Evolutionary conservation across 2,888 invertebrate species (phyloP).

Genomic region (Sisyra terminalis): DNA sequence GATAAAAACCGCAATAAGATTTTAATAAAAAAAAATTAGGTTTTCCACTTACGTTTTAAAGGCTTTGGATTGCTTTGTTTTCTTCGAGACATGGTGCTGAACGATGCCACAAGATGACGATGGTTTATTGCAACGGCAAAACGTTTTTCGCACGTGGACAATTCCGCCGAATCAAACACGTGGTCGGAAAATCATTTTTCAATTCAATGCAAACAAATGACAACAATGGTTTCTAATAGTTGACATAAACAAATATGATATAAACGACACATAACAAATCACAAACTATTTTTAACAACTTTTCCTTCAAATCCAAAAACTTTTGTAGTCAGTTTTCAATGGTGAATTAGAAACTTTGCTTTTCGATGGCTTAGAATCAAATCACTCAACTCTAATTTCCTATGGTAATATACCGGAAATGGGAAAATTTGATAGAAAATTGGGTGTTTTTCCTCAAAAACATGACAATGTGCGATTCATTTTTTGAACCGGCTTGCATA

Average conservation of each 20-base stretch:
- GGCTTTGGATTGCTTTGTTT: constrained; percentile 94
- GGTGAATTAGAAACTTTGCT: neutral
- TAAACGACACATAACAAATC: neutral
- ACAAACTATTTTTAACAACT: neutral
- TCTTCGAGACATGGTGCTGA: constrained; percentile 65
- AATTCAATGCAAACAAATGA: constrained; percentile 1
- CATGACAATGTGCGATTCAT: too few species aligned
- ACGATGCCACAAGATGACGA: constrained; percentile 12
- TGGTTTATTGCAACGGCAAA: constrained; percentile 7
- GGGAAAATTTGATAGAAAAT: neutral
- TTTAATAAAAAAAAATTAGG: neutral
- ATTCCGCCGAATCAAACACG: too few species aligned
- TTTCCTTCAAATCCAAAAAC: neutral
- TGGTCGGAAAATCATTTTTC: constrained; percentile 1
- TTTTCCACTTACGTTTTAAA: constrained; percentile 68
- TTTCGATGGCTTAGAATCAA: too few species aligned
- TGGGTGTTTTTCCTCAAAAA: neutral
- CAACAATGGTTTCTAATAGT: neutral
- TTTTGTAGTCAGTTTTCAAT: neutral
- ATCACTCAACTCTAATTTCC: neutral
- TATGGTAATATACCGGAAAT: neutral
- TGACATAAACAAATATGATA: neutral
- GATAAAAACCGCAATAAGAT: neutral
- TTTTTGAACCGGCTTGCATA: neutral
- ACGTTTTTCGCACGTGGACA: constrained; percentile 2